Percentiles rank a stretch among this genome's conserved stretches.
These are phyloP conservation scores for Cephalopholis sonnerati DNA, from an alignment of 2,113 vertebrate genomes.

Conservation along the genomic window DNA sequence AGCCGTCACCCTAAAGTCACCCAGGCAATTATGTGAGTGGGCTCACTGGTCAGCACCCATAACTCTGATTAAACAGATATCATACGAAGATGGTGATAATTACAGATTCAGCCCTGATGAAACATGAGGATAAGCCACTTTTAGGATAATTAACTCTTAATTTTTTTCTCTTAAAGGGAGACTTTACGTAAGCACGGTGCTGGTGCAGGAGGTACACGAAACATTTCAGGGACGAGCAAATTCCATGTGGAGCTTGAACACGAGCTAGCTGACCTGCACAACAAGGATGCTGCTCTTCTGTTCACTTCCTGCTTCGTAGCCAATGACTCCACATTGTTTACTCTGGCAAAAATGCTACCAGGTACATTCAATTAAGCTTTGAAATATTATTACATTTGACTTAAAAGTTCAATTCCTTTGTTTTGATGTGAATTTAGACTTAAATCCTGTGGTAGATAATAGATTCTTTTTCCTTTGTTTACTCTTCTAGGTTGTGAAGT, in stretches of 20 bases:
- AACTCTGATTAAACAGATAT: neutral
- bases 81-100: neutral
- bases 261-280: slow-evolving; percentile 92
- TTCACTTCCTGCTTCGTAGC: slow-evolving; percentile 97
- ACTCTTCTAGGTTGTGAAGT: slow-evolving; percentile 90
- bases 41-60: no score
- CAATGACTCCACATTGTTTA: slow-evolving; percentile 95
- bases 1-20: slow-evolving; percentile 92
- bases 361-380: slow-evolving; percentile 75
- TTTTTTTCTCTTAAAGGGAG: slow-evolving; percentile 79
- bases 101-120: neutral
- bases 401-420: neutral
- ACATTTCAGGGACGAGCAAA: slow-evolving; percentile 95
- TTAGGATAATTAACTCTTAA: neutral
- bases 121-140: neutral
- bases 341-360: slow-evolving; percentile 93
- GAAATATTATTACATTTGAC: neutral
- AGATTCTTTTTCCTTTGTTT: neutral
- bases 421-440: neutral
- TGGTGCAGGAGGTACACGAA: slow-evolving; percentile 94
- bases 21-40: slow-evolving; percentile 89
- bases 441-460: neutral
- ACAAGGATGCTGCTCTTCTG: slow-evolving; percentile 91
- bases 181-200: slow-evolving; percentile 91
- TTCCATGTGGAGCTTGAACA: slow-evolving; percentile 93